Percentiles rank a stretch among this genome's conserved stretches.
Evolutionary conservation across 1,140 invertebrate species (phyloP).

Genomic region (Alviniconcha marisindica): DNA sequence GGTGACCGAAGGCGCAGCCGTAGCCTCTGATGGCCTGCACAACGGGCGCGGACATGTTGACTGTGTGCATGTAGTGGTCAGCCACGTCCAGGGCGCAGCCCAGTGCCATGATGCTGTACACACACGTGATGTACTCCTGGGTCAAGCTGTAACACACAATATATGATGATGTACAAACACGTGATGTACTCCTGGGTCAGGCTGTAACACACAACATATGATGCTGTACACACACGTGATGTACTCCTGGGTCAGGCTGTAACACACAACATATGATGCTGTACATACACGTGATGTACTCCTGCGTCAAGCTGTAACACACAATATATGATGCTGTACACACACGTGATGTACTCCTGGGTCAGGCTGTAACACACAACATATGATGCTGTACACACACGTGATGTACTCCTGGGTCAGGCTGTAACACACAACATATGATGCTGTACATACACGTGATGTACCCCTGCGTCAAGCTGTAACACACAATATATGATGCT

Average conservation of each 20-base stretch:
- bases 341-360: conserved; percentile 51
- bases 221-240: conserved; percentile 50
- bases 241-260: conserved; percentile 51
- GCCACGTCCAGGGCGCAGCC: conserved; percentile 51
- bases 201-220: conserved; percentile 33
- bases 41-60: conserved; percentile 45
- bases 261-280: neutral
- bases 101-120: conserved; percentile 48
- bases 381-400: neutral
- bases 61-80: conserved; percentile 45
- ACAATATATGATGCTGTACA: conserved; percentile 41
- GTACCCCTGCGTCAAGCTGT: conserved; percentile 37
- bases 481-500: conserved; percentile 39
- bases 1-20: conserved; percentile 49
- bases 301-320: conserved; percentile 2
- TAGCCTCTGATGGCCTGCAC: conserved; percentile 42
- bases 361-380: conserved; percentile 5
- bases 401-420: neutral
- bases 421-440: neutral
- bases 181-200: conserved; percentile 51
- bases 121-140: conserved; percentile 51
- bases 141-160: conserved; percentile 39
- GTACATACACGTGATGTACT: conserved; percentile 1
- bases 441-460: conserved; percentile 43
- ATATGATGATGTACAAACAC: conserved; percentile 46